Evolutionary conservation across 2,113 vertebrate genomes (phyloP).

Genomic region (Barbus barbus): DNA sequence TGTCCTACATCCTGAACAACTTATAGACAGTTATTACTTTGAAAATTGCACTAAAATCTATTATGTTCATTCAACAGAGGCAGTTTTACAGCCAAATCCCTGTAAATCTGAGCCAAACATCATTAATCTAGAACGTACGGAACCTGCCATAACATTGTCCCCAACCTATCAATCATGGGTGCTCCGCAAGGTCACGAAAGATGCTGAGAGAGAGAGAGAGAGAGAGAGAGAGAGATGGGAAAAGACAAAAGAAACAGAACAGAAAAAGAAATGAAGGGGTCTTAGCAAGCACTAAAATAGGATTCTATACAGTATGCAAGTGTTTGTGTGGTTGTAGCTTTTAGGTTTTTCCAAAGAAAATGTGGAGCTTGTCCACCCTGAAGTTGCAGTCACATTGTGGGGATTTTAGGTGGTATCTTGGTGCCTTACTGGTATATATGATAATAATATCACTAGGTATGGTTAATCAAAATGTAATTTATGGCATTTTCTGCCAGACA

Average conservation of each 20-base stretch:
- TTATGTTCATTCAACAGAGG: not conserved
- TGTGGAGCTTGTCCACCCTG: not conserved
- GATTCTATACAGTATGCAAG: no score
- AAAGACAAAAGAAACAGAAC: not conserved
- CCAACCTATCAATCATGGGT: slow-evolving; percentile 38
- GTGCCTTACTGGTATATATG: slow-evolving; percentile 1
- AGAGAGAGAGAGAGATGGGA: not conserved
- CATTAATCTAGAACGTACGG: slow-evolving; percentile 32
- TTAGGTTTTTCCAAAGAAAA: not conserved
- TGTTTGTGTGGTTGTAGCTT: no score
- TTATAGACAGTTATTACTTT: not conserved
- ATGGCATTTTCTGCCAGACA: not conserved
- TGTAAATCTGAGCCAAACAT: not conserved
- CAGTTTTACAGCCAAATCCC: slow-evolving; percentile 12
- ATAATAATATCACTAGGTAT: not conserved
- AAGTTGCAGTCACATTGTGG: not conserved
- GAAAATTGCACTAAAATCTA: not conserved
- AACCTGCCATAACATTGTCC: slow-evolving; percentile 18
- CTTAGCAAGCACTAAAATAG: not conserved
- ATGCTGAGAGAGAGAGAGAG: not conserved
- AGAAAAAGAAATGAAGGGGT: not conserved
- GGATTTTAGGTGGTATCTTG: not conserved
- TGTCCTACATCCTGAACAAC: not conserved
- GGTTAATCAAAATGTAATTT: not conserved
- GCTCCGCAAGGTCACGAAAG: slow-evolving; percentile 39